Conservation (phyloP, 2,888 invertebrate species). For the Cacoxenus indagator region DNA sequence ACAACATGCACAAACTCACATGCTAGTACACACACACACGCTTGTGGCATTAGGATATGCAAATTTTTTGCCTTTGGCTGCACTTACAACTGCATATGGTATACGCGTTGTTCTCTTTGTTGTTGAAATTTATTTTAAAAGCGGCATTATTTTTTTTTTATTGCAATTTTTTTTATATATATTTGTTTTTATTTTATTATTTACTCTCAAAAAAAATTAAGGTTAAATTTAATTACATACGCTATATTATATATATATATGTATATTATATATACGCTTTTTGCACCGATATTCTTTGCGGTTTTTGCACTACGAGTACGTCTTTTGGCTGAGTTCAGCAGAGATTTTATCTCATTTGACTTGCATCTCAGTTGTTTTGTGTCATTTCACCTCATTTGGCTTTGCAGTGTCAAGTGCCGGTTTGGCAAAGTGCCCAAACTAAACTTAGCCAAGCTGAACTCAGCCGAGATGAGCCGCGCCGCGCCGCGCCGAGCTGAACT, state of each 20-base stretch:
- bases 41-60: not conserved
- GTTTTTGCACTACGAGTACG: too few relatives aligned
- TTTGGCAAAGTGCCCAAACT: constrained; percentile 12
- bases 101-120: not conserved
- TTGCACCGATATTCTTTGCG: too few relatives aligned
- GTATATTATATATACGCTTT: too few relatives aligned
- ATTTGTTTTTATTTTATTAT: too few relatives aligned
- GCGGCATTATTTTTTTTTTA: not conserved
- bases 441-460: not conserved
- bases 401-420: constrained; percentile 14
- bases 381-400: not conserved
- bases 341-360: not conserved
- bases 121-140: not conserved
- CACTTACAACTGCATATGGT: not conserved
- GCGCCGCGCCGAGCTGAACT: not conserved
- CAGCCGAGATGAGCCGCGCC: not conserved
- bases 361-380: not conserved
- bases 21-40: not conserved
- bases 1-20: not conserved
- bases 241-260: too few relatives aligned
- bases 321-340: not conserved
- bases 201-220: too few relatives aligned
- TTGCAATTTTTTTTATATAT: not conserved
- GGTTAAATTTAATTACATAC: too few relatives aligned
- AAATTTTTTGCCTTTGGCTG: constrained; percentile 10